These are phyloP conservation scores for Xanthorhoe designata DNA, from an alignment of 2,888 invertebrate species.

Conservation along the genomic window DNA sequence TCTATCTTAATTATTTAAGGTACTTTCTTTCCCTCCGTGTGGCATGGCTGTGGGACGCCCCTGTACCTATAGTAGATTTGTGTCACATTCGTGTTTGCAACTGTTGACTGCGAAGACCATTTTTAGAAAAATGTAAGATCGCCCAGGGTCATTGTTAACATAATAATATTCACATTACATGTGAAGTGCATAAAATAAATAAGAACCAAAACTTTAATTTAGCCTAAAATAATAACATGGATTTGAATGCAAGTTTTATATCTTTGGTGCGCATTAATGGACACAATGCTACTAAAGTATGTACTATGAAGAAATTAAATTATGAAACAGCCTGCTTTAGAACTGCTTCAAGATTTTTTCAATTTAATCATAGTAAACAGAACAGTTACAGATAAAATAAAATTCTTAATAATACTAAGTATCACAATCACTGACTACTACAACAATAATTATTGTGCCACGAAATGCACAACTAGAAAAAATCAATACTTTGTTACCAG, in stretches of 20 bases:
- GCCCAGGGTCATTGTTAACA: too few species aligned
- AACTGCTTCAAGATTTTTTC: background rate
- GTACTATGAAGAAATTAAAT: slow-evolving; percentile 13
- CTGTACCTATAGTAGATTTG: too few species aligned
- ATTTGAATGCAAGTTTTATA: slow-evolving; percentile 12
- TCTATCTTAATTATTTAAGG: too few species aligned
- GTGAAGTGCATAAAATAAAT: too few species aligned
- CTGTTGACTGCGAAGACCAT: too few species aligned
- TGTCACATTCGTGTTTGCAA: too few species aligned
- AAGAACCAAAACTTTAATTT: background rate
- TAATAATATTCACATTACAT: too few species aligned
- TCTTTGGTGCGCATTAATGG: slow-evolving; percentile 37
- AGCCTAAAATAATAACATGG: background rate
- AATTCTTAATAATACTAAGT: slow-evolving; percentile 40
- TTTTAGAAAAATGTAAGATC: too few species aligned
- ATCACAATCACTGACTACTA: slow-evolving; percentile 53
- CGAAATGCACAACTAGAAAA: slow-evolving; percentile 15
- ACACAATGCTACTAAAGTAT: slow-evolving; percentile 2
- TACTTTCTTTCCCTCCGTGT: too few species aligned
- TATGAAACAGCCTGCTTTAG: background rate
- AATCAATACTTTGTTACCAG: background rate
- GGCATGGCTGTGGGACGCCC: too few species aligned
- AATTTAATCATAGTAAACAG: background rate
- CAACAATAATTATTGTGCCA: slow-evolving; percentile 39
- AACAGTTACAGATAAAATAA: background rate